Percentiles rank a stretch among this genome's conserved stretches.
Conservation (phyloP, 2,797 vertebrate genomes). For the Sebastes melanostomus region DNA sequence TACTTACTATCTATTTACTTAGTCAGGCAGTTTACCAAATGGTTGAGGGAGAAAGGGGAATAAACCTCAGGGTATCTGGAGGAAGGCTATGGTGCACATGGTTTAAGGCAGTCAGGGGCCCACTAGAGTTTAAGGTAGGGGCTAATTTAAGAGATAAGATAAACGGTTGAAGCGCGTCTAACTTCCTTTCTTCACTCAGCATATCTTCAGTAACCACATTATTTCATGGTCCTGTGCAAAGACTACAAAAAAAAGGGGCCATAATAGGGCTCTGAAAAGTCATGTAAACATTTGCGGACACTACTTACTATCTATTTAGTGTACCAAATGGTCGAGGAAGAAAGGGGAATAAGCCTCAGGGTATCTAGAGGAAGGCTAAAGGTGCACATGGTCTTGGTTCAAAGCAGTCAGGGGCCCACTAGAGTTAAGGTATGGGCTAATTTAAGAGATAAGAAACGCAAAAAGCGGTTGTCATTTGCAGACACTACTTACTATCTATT, state of each 20-base stretch:
- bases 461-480: too few relatives aligned
- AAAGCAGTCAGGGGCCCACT: background rate
- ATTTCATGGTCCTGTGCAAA: fast-evolving
- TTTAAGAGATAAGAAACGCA: too few relatives aligned
- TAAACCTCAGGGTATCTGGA: background rate
- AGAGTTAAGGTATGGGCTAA: background rate
- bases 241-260: background rate
- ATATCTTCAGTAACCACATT: too few relatives aligned
- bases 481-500: background rate
- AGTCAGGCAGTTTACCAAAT: too few relatives aligned
- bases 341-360: background rate
- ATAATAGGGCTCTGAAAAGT: too few relatives aligned
- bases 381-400: constrained; percentile 4
- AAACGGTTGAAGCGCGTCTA: too few relatives aligned
- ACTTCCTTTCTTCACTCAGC: too few relatives aligned
- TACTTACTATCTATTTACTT: too few relatives aligned
- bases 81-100: background rate
- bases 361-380: background rate
- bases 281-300: background rate
- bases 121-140: background rate
- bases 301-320: too few relatives aligned
- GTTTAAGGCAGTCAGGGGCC: background rate
- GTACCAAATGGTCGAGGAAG: too few relatives aligned
- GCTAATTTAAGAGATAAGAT: background rate
- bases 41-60: background rate